A percentile compares a stretch with the other conserved stretches of the same genome.
Conservation (phyloP, 2,797 vertebrate genomes). For the Oreochromis mossambicus region DNA sequence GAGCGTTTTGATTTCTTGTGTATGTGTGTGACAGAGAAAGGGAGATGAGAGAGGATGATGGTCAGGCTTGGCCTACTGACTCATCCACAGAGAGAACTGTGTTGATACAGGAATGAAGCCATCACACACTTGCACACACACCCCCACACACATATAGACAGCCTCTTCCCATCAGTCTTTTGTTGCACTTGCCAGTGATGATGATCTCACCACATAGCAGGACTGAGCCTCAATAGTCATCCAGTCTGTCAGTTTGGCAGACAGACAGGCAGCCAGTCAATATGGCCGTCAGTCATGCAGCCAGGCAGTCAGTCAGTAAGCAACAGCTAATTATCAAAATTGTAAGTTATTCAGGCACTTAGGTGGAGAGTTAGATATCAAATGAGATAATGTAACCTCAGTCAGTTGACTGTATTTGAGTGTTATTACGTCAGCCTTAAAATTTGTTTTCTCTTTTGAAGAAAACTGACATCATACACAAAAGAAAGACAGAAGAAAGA, state of each 20-base stretch:
- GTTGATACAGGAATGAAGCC: slow-evolving; percentile 64
- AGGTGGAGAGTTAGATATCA: background rate
- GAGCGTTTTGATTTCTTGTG: slow-evolving; percentile 30
- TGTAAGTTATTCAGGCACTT: background rate
- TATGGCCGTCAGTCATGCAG: slow-evolving; percentile 36
- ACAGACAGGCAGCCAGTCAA: slow-evolving; percentile 42
- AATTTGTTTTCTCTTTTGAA: background rate
- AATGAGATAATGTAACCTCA: background rate
- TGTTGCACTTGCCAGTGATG: slow-evolving; percentile 58
- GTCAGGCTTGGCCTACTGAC: slow-evolving; percentile 59
- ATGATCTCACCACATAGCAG: slow-evolving; percentile 70
- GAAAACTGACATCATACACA: background rate
- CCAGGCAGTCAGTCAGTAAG: slow-evolving; percentile 7
- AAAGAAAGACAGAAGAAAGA: background rate
- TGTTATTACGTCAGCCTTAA: background rate
- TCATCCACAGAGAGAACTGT: slow-evolving; percentile 59
- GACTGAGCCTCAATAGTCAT: slow-evolving; percentile 52
- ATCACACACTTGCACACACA: slow-evolving; percentile 35
- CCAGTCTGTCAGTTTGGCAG: slow-evolving; percentile 51
- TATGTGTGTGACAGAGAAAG: slow-evolving; percentile 9
- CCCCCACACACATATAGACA: background rate
- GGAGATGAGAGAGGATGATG: slow-evolving; percentile 56
- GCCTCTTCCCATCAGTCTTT: slow-evolving; percentile 62
- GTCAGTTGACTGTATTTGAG: background rate
- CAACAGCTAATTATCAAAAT: slow-evolving; percentile 26